Percentiles rank a stretch among this genome's conserved stretches.
Conservation (phyloP, 1,140 invertebrate genomes). For the Orius laevigatus region DNA sequence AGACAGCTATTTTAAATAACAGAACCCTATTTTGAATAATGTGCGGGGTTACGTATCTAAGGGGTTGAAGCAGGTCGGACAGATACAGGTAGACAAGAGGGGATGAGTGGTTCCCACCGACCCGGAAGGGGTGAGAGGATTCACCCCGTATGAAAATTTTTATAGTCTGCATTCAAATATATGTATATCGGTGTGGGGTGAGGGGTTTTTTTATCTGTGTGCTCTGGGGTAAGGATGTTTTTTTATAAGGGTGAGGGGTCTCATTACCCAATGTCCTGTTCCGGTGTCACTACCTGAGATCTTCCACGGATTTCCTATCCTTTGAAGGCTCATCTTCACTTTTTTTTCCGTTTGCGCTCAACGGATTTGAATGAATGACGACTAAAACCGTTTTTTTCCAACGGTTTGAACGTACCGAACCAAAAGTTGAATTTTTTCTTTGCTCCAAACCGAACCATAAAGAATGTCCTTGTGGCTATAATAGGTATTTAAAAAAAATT, state of each 20-base stretch:
- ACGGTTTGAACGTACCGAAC: too few relatives aligned
- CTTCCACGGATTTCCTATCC: not conserved
- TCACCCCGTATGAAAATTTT: conserved; percentile 8
- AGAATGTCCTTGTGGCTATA: too few relatives aligned
- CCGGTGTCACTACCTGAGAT: conserved; percentile 1
- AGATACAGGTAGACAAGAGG: not conserved
- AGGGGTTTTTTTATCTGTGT: not conserved
- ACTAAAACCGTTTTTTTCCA: too few relatives aligned
- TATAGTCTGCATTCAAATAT: conserved; percentile 4
- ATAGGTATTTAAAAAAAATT: too few relatives aligned
- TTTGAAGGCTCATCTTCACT: not conserved
- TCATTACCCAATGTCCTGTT: not conserved
- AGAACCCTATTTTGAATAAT: conserved; percentile 15
- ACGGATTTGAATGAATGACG: too few relatives aligned
- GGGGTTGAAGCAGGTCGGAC: too few relatives aligned
- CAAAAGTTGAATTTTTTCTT: too few relatives aligned
- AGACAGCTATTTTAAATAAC: conserved; percentile 17
- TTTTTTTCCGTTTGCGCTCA: not conserved
- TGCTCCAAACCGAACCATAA: too few relatives aligned
- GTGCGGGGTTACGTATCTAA: too few relatives aligned
- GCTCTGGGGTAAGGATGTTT: not conserved
- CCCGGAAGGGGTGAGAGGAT: conserved; percentile 6
- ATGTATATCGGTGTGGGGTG: conserved; percentile 5
- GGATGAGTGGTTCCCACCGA: conserved; percentile 1
- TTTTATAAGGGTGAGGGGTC: not conserved